Conservation (phyloP, 2,888 invertebrate genomes). For the Blomia tropicalis region DNA sequence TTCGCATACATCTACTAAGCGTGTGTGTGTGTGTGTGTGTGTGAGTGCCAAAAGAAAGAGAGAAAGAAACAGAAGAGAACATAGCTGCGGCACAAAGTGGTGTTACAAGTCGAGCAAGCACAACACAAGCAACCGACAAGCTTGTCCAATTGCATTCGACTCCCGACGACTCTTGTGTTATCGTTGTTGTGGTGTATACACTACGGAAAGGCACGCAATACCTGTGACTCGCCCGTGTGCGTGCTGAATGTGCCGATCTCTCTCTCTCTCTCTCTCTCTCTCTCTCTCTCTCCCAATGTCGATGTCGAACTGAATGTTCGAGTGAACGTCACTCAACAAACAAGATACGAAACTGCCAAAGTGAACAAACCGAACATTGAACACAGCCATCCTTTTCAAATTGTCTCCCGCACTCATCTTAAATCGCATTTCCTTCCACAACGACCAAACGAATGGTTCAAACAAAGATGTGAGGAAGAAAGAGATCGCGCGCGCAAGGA, state of each 20-base stretch:
- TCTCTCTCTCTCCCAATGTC: too few relatives aligned
- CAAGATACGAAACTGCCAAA: too few relatives aligned
- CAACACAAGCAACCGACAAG: not conserved
- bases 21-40: too few relatives aligned
- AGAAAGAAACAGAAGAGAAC: not conserved
- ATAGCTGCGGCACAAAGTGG: not conserved
- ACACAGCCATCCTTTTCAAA: slow-evolving; percentile 14
- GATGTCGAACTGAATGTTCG: too few relatives aligned
- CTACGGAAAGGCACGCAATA: slow-evolving; percentile 5
- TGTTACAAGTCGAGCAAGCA: slow-evolving; percentile 15
- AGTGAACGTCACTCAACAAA: too few relatives aligned
- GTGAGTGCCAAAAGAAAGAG: not conserved
- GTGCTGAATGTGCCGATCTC: too few relatives aligned
- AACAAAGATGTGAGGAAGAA: too few relatives aligned
- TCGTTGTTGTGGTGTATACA: not conserved
- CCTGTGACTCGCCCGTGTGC: slow-evolving; percentile 5
- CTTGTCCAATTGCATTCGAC: slow-evolving; percentile 7
- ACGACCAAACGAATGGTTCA: not conserved
- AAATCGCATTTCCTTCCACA: slow-evolving; percentile 2
- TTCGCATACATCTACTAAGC: not conserved
- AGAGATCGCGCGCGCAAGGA: too few relatives aligned
- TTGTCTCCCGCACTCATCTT: too few relatives aligned
- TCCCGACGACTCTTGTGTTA: too few relatives aligned
- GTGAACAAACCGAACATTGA: too few relatives aligned
- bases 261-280: too few relatives aligned